phyloP scores from a whole-genome alignment of 2,888 invertebrate genomes.

The Agriopis marginaria region DNA sequence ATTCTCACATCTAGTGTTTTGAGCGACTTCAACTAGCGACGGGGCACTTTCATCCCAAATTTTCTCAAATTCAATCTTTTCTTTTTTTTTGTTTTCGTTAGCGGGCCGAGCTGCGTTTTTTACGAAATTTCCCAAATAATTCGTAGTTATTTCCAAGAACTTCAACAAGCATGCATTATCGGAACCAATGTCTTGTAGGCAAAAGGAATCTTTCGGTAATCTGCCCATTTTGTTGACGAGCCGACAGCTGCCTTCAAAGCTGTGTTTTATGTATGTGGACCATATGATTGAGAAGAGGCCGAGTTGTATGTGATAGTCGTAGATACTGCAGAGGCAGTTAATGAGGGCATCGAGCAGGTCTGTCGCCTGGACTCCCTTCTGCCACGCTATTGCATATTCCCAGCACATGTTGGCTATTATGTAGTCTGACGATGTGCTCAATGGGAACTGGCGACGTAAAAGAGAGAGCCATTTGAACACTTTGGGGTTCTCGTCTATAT shows the following conservation, averaged over 20 bases:
- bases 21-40: constrained; percentile 92
- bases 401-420: constrained; percentile 95
- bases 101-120: constrained; percentile 70
- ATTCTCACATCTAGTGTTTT: constrained; percentile 91
- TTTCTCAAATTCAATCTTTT: constrained; percentile 85
- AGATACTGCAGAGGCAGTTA: constrained; percentile 88
- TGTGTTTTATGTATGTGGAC: constrained; percentile 94
- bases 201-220: constrained; percentile 94
- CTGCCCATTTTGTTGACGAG: constrained; percentile 93
- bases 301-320: constrained; percentile 89
- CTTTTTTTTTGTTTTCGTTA: constrained; percentile 69
- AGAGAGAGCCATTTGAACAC: constrained; percentile 88
- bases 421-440: constrained; percentile 92
- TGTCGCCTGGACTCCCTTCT: constrained; percentile 89
- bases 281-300: constrained; percentile 95
- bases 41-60: constrained; percentile 89
- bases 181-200: constrained; percentile 91
- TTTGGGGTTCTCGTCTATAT: constrained; percentile 75
- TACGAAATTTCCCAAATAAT: constrained; percentile 80
- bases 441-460: constrained; percentile 93
- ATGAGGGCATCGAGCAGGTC: constrained; percentile 90
- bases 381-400: constrained; percentile 96
- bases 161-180: constrained; percentile 87
- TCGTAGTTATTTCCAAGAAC: constrained; percentile 78
- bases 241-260: constrained; percentile 91